These are phyloP conservation scores for Aurelia aurita DNA, from an alignment of 30 jellyfish, hydroid and myxozoan species.

Conservation along the genomic window DNA sequence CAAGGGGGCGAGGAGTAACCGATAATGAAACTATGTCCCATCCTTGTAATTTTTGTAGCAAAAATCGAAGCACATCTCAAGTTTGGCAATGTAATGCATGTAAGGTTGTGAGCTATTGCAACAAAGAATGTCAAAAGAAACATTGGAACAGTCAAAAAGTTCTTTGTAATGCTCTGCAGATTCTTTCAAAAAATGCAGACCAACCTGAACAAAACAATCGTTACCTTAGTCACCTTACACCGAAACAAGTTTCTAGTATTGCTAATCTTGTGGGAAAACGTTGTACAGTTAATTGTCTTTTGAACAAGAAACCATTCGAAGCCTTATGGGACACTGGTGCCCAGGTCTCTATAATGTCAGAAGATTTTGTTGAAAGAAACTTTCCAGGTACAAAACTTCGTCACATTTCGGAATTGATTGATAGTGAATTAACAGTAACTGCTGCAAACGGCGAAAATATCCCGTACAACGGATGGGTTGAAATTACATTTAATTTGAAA, in stretches of 20 bases:
- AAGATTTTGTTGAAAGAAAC: too few relatives aligned
- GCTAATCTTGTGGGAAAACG: conserved; percentile 26
- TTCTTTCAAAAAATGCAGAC: background rate
- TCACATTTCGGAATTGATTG: conserved; percentile 3
- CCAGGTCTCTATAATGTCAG: too few relatives aligned
- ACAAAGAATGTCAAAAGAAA: conserved; percentile 27
- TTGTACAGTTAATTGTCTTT: conserved; percentile 20
- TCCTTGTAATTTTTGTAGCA: conserved; percentile 34
- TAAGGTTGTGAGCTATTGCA: conserved; percentile 26
- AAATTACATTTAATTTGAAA: conserved; percentile 5
- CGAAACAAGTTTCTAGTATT: conserved; percentile 11
- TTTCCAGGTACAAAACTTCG: conserved; percentile 1
- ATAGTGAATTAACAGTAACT: conserved; percentile 28
- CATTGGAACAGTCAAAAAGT: conserved; percentile 30
- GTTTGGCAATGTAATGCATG: conserved; percentile 10
- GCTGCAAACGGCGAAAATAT: conserved; percentile 46
- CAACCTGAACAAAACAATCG: conserved; percentile 7
- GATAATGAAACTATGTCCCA: conserved; percentile 7
- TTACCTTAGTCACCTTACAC: conserved; percentile 11
- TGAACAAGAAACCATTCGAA: background rate
- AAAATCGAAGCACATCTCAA: background rate
- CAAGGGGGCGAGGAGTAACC: conserved; percentile 25
- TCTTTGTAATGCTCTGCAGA: conserved; percentile 33
- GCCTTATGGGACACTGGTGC: conserved; percentile 47
- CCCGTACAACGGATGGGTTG: conserved; percentile 44